These are phyloP conservation scores for Ennomos fuscantarius DNA, from an alignment of 2,888 invertebrate species.

Conservation along the genomic window DNA sequence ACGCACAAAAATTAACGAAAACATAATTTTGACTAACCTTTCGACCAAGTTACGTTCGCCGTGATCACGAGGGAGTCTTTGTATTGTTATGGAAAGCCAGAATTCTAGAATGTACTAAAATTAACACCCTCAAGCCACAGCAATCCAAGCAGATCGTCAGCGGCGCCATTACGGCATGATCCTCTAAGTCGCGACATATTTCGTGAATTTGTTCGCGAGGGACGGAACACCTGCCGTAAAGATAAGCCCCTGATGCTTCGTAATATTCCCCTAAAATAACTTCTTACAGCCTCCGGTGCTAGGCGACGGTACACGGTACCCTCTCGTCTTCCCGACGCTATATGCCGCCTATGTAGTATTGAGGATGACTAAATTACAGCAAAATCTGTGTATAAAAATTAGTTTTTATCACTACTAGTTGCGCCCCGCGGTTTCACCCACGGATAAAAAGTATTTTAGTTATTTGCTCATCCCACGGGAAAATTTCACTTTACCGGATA, in stretches of 20 bases:
- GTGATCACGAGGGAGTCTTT: no score
- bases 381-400: not conserved
- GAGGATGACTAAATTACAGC: constrained; percentile 12
- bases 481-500: no score
- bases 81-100: no score
- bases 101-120: constrained; percentile 4
- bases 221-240: constrained; percentile 83
- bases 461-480: no score
- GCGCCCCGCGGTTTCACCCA: no score
- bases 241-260: constrained; percentile 82
- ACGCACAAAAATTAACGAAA: no score
- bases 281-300: constrained; percentile 83
- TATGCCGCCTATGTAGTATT: constrained; percentile 48
- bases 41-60: no score
- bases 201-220: constrained; percentile 78
- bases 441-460: no score
- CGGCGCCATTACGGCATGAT: constrained; percentile 60
- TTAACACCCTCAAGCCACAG: constrained; percentile 18
- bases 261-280: constrained; percentile 84
- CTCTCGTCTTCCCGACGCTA: constrained; percentile 50
- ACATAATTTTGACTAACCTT: not conserved
- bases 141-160: constrained; percentile 30
- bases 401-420: no score
- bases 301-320: constrained; percentile 72
- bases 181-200: constrained; percentile 81